phyloP scores from a whole-genome alignment of 2,113 vertebrate species.

The Falco punctatus region DNA sequence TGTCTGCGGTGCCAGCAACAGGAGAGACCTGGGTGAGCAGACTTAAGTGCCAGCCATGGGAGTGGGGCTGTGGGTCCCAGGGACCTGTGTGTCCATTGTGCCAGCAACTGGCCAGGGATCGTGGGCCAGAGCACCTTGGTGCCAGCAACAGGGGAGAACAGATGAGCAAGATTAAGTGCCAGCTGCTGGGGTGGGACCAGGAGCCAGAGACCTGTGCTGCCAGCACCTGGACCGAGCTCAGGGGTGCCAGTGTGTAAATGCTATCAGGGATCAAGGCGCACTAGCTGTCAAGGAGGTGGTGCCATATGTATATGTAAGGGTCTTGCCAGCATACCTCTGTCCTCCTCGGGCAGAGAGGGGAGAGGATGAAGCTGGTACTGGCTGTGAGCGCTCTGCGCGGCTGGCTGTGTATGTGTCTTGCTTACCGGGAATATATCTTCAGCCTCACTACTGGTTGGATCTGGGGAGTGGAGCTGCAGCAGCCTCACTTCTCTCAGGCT shows the following conservation, averaged over 20 bases:
- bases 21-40: neutral
- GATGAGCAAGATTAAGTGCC: neutral
- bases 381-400: neutral
- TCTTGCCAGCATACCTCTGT: neutral
- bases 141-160: neutral
- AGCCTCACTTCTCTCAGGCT: neutral
- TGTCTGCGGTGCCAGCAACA: neutral
- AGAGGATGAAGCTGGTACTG: neutral
- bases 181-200: neutral
- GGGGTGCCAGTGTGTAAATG: neutral
- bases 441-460: neutral
- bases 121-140: too few relatives aligned
- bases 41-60: neutral
- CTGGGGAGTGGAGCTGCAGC: neutral
- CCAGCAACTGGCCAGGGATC: neutral
- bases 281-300: neutral
- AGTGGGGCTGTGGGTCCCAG: neutral
- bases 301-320: neutral
- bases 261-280: neutral
- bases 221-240: neutral
- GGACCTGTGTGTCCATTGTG: neutral
- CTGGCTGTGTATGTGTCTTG: fast-evolving
- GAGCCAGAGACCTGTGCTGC: neutral
- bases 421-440: fast-evolving
- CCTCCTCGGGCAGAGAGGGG: too few relatives aligned